Conservation (phyloP, 2,797 vertebrate genomes). For the Ptychobarbus kaznakovi region DNA sequence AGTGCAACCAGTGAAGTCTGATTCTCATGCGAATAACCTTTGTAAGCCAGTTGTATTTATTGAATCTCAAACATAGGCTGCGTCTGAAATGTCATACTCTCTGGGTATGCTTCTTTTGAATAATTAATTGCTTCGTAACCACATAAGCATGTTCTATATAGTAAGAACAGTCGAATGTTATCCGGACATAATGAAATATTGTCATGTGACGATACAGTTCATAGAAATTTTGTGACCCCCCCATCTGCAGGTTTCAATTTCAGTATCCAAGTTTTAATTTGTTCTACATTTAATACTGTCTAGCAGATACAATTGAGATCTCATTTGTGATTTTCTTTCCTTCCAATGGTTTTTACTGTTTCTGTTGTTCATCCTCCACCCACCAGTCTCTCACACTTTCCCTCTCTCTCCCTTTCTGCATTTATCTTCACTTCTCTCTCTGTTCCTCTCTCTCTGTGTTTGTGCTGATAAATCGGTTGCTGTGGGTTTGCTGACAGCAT, state of each 20-base stretch:
- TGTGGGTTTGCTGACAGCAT: slow-evolving; percentile 46
- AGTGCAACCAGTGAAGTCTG: neutral
- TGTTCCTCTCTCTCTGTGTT: slow-evolving; percentile 8
- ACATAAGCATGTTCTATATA: neutral
- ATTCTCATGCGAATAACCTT: neutral
- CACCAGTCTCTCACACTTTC: neutral
- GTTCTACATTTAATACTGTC: neutral
- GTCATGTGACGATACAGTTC: neutral
- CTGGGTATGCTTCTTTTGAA: neutral
- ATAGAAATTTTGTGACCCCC: neutral
- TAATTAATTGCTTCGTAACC: neutral
- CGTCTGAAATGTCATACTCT: neutral
- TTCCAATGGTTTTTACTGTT: neutral
- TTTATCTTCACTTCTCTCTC: slow-evolving; percentile 8
- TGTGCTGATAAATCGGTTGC: slow-evolving; percentile 41
- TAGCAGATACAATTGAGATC: neutral
- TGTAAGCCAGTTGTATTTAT: neutral
- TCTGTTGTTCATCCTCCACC: neutral
- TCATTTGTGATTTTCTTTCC: slow-evolving; percentile 9
- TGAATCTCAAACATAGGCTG: neutral
- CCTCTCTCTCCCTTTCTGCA: slow-evolving; percentile 5
- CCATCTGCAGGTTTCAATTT: neutral
- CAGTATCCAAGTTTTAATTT: neutral
- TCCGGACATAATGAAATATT: neutral
- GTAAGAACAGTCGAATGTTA: neutral